Conservation (phyloP, 2,888 invertebrate species). For the Eilema depressum region DNA sequence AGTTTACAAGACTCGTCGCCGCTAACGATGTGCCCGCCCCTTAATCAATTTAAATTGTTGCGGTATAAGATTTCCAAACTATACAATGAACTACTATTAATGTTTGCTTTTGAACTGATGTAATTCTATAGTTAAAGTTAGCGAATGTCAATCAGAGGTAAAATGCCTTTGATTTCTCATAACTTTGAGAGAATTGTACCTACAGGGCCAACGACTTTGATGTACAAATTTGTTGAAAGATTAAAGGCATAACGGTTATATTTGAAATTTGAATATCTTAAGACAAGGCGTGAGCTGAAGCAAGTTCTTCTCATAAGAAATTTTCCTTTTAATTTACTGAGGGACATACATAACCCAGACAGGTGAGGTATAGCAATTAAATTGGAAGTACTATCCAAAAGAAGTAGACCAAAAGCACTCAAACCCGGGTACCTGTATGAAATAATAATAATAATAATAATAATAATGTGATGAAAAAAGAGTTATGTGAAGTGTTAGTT, state of each 20-base stretch:
- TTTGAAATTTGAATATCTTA: slow-evolving; percentile 1
- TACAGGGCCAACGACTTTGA: neutral
- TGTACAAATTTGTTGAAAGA: slow-evolving; percentile 2
- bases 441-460: too few relatives aligned
- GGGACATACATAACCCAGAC: too few relatives aligned
- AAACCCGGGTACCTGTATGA: too few relatives aligned
- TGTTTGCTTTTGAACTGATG: neutral
- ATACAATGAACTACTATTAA: neutral
- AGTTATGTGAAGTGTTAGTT: too few relatives aligned
- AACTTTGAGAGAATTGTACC: slow-evolving; percentile 4
- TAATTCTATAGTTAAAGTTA: neutral
- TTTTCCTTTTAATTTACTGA: too few relatives aligned
- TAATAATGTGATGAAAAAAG: too few relatives aligned
- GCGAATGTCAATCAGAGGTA: slow-evolving; percentile 4
- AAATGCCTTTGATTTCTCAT: slow-evolving; percentile 4
- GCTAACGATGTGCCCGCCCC: neutral
- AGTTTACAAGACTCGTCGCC: neutral
- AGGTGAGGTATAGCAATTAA: too few relatives aligned
- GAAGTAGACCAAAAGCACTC: too few relatives aligned
- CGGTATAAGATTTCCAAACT: neutral
- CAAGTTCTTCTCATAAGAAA: too few relatives aligned
- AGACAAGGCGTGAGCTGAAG: neutral
- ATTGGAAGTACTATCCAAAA: too few relatives aligned
- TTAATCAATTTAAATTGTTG: neutral
- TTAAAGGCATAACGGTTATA: slow-evolving; percentile 1